phyloP scores from a whole-genome alignment of 2,888 invertebrate species.

The Polydrusus cervinus region DNA sequence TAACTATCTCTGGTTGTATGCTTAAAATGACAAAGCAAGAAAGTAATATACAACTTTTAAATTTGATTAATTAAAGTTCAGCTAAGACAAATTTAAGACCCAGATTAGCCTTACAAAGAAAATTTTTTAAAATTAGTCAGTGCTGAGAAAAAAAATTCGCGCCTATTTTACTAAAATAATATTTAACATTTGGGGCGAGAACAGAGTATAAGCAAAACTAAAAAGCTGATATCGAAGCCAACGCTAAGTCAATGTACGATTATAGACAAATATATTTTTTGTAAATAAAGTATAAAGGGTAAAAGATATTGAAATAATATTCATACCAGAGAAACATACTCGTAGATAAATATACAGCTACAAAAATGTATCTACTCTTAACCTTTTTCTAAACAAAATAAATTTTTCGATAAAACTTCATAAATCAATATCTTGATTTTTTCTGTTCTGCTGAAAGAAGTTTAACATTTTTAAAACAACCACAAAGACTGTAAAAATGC shows the following conservation, averaged over 20 bases:
- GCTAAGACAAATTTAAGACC: no score
- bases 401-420: background rate
- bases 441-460: background rate
- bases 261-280: conserved; percentile 1
- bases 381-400: background rate
- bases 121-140: no score
- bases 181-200: no score
- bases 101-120: no score
- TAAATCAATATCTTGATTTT: background rate
- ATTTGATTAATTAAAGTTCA: no score
- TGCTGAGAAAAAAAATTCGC: no score
- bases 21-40: no score
- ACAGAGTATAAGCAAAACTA: background rate
- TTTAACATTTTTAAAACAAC: no score
- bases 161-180: no score
- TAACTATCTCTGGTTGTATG: no score
- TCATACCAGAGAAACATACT: conserved; percentile 25
- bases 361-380: background rate
- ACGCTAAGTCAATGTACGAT: conserved; percentile 1
- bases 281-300: conserved; percentile 21
- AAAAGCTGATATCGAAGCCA: no score
- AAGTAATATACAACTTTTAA: no score
- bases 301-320: conserved; percentile 21
- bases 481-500: background rate
- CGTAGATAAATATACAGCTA: conserved; percentile 2